Evolutionary conservation across 2,113 vertebrate species (phyloP), one percentile per base, ranked within the genome.

Genomic region (Oreochromis niloticus): DNA sequence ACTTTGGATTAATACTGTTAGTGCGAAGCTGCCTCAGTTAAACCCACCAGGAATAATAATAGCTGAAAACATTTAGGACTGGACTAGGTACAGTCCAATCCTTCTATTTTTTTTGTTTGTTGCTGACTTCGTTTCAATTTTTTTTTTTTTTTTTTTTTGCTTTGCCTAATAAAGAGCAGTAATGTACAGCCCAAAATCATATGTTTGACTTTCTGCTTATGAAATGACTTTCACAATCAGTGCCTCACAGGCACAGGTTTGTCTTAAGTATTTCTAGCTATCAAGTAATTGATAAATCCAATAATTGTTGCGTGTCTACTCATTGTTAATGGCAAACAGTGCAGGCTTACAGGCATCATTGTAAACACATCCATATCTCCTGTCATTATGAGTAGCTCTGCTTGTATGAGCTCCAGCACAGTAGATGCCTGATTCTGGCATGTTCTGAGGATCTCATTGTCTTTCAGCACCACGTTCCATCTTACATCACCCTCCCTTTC

Each of bases 381-480:
- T 34, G 50, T 80, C 75, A 52, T 6, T 22, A 54, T 22, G 50
- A 54, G 73, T n/a, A 73, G 22, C 48, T 73, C 12, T 24, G 22
- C 30, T 61, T 59, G 32, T 52, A 34, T 41, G 82, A 84, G 43
- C 66, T 54, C 16, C 36, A 66, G 61, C 73, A 83, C 19, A 16
- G 50, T 32, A 32, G 30, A 52, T 14, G 19, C 34, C 34, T 75
- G 71, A 78, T 46, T 82, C 55, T n/a, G 19, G 34, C 61, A 56
- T 30, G 27, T 7, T 41, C 48, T 5, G 14, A 81, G 56, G 24
- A 82, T 63, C 92, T 87, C 75, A 75, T 89, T 89, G 85, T 84
- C 87, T 91, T 89, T 91, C 81, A 81, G 9, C 68, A 48, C 83
- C 75, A 59, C 19, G 6, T 87, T 81, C 73, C 57, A 7, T 86